Evolutionary conservation across 2,797 vertebrate genomes (phyloP).

Genomic region (Enteromius fasciolatus): DNA sequence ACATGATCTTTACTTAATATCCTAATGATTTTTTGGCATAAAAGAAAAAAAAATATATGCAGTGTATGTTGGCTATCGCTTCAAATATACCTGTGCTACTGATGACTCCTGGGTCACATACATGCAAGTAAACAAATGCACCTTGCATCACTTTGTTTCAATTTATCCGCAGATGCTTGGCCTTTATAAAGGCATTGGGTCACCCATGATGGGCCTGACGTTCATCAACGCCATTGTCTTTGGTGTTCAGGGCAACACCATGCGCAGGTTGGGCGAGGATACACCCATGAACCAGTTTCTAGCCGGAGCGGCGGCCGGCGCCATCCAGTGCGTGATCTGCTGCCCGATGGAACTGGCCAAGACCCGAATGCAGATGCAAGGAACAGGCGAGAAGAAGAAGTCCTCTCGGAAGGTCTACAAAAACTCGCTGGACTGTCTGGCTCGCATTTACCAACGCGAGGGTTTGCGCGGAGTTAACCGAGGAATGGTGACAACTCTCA

Average conservation of each 20-base stretch:
- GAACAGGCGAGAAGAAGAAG: constrained; percentile 87
- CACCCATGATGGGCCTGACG: constrained; percentile 97
- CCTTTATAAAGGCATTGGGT: constrained; percentile 96
- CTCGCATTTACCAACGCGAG: constrained; percentile 88
- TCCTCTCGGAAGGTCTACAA: constrained; percentile 86
- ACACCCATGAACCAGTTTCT: constrained; percentile 93
- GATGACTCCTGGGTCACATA: background rate
- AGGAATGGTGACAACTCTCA: constrained; percentile 91
- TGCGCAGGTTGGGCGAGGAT: constrained; percentile 85
- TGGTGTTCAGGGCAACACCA: constrained; percentile 91
- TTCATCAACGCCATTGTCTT: constrained; percentile 99
- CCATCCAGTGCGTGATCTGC: constrained; percentile 93
- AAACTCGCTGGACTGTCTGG: constrained; percentile 93
- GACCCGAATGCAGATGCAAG: constrained; percentile 97
- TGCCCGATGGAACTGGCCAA: constrained; percentile 98
- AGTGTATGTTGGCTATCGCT: background rate
- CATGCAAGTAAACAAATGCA: background rate
- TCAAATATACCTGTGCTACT: background rate
- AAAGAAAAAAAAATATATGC: no score
- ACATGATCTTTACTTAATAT: no score
- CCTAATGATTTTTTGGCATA: no score
- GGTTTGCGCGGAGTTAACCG: constrained; percentile 88
- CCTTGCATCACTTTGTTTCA: background rate
- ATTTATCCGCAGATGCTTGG: constrained; percentile 81
- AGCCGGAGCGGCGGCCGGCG: constrained; percentile 89